Evolutionary conservation across 2,113 vertebrate genomes (phyloP), one percentile per base, ranked within the genome.

Genomic region (Phyllostomus discolor): DNA sequence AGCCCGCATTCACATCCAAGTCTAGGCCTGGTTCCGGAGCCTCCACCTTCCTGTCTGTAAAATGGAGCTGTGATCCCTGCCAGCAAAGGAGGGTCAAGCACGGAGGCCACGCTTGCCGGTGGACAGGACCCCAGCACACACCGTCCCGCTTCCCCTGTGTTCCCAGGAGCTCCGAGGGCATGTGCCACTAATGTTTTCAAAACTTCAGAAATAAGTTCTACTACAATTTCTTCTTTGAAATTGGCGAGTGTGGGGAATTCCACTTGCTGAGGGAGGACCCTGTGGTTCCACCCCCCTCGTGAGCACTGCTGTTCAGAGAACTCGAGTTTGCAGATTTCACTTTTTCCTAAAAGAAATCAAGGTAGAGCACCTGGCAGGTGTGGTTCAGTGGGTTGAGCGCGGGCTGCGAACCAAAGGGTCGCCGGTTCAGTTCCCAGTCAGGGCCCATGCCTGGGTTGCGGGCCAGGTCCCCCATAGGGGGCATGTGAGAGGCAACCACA

Each of bases 121-220:
- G 22, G n/a, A 35, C n/a, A 52, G n/a, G 64, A 1, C 54, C 35
- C 69, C 15, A 1, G 4, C 12, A 24, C 26, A 33, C 5, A 9
- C 26, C 50, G 46, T 50, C 57, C 88, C 70, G 72, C 52, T 78
- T 35, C 17, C 3, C 16, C 17, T 64, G 69, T 33, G 12, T 94
- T 64, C 82, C 62, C 59, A 57, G 62, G 48, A 73, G 46, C 91
- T 86, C 28, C 7, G 24, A 66, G 62, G 85, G 88, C 84, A n/a
- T 62, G 81, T 72, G 48, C 48, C 35, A 64, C 16, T 24, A 50
- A 52, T 93, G 72, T 38, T 54, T 95, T 79, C 20, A 38, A 50
- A 35, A 17, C 26, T 64, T 84, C 64, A 43, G 7, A 78, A 88
- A 1, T 79, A 52, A 73, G 48, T 64, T 52, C 57, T 46, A 11